A percentile compares a stretch with the other conserved stretches of the same genome.
phyloP scores from a whole-genome alignment of 2,888 invertebrate genomes.

The Sphecodes monilicornis region DNA sequence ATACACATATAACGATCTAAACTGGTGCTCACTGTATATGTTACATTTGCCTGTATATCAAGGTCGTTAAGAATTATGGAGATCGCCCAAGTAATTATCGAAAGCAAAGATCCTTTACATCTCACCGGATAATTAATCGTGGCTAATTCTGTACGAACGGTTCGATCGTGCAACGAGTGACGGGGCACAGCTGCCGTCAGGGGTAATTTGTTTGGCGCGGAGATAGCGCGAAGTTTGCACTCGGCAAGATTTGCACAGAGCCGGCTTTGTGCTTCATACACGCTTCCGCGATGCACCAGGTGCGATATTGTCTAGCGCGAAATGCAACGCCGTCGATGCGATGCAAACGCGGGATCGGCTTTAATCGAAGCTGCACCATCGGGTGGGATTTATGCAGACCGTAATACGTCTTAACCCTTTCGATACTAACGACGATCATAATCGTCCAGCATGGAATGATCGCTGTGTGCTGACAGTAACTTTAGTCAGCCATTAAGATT shows the following conservation, averaged over 20 bases:
- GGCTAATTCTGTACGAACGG: constrained; percentile 43
- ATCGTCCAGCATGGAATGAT: no score
- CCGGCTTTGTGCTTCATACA: constrained; percentile 62
- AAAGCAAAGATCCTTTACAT: constrained; percentile 2
- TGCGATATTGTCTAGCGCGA: constrained; percentile 65
- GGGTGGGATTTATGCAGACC: neutral
- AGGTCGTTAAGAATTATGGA: no score
- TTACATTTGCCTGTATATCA: no score
- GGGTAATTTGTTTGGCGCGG: constrained; percentile 49
- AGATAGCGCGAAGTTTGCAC: constrained; percentile 57
- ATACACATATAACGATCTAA: no score
- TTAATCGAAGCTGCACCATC: constrained; percentile 42
- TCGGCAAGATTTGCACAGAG: constrained; percentile 68
- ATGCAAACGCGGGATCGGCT: constrained; percentile 53
- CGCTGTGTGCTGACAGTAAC: no score
- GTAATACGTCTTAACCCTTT: neutral
- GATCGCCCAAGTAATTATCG: no score
- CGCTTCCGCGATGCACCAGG: constrained; percentile 60
- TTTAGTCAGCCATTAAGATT: no score
- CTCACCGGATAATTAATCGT: no score
- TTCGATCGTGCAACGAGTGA: constrained; percentile 25
- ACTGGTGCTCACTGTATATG: no score
- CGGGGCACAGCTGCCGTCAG: constrained; percentile 47
- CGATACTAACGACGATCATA: no score
- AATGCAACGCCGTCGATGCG: constrained; percentile 44